A percentile compares a stretch with the other conserved stretches of the same genome.
Conservation (phyloP, 1,140 invertebrate genomes). For the Lineus longissimus region DNA sequence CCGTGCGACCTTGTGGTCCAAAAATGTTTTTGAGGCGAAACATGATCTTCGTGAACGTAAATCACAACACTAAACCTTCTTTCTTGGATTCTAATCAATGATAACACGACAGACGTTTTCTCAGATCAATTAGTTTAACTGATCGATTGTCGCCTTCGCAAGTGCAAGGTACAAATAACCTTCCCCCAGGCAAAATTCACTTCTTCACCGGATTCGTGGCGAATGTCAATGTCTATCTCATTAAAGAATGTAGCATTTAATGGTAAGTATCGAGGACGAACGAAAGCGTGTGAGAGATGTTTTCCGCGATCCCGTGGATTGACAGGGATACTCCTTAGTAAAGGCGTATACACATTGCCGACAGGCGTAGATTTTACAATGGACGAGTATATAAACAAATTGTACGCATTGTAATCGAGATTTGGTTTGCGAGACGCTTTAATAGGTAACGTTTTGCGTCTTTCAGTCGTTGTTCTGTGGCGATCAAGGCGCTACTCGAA, state of each 20-base stretch:
- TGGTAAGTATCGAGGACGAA: not conserved
- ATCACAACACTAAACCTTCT: too few species aligned
- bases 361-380: not conserved
- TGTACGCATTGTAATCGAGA: not conserved
- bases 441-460: not conserved
- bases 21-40: too few species aligned
- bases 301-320: not conserved
- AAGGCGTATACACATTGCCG: not conserved
- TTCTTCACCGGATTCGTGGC: not conserved
- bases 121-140: too few species aligned
- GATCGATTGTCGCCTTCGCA: not conserved
- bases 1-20: too few species aligned
- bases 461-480: too few species aligned
- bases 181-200: not conserved
- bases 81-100: too few species aligned
- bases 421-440: not conserved
- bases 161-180: not conserved
- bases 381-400: not conserved
- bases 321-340: not conserved
- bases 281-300: not conserved
- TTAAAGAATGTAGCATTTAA: not conserved
- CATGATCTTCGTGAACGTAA: too few species aligned
- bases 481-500: too few species aligned
- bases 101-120: too few species aligned
- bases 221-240: not conserved